phyloP scores from a whole-genome alignment of 2,113 vertebrate species.

The human (Homo sapiens) region GRCh38 chr5:142293501-142294000 shows the following conservation, averaged over 20 bases:
- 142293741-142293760: neutral
- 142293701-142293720: neutral
- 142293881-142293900: neutral
- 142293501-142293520: neutral
- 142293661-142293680: neutral
- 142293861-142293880: neutral
- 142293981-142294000: too few relatives aligned
- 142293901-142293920: too few relatives aligned
- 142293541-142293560: neutral
- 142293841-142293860: neutral
- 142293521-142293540: neutral
- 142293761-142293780: neutral
- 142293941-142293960: too few relatives aligned
- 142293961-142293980: too few relatives aligned
- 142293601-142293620: neutral
- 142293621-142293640: neutral
- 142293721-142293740: neutral
- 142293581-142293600: neutral
- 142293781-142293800: neutral
- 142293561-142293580: neutral
- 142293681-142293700: neutral
- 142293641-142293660: neutral
- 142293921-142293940: too few relatives aligned
- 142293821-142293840: neutral
- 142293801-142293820: neutral